These are phyloP conservation scores for Drosophila ironensis DNA, from an alignment of 1,140 invertebrate species.

Conservation along the genomic window DNA sequence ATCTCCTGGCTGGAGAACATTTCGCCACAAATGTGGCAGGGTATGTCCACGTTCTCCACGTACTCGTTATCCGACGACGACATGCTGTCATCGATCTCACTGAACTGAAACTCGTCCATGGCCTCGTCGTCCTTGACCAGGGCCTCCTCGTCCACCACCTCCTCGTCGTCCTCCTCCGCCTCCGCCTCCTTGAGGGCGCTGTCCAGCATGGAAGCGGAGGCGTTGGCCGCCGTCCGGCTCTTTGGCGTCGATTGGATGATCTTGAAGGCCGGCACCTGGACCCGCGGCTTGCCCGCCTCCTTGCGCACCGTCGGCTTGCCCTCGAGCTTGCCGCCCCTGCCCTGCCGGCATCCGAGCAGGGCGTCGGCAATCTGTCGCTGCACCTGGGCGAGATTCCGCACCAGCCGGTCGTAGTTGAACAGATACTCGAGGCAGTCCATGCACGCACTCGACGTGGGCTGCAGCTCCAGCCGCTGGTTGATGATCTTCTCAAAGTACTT, in stretches of 20 bases:
- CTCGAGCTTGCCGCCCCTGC: background rate
- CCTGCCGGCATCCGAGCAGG: constrained; percentile 46
- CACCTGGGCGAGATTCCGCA: constrained; percentile 61
- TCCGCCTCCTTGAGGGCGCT: constrained; percentile 8
- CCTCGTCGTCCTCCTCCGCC: background rate
- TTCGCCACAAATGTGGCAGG: constrained; percentile 65
- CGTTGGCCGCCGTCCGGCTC: background rate
- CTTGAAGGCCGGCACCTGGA: constrained; percentile 24
- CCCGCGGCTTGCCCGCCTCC: constrained; percentile 16
- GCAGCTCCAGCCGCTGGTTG: constrained; percentile 54
- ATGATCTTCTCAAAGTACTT: constrained; percentile 68
- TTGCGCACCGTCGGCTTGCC: constrained; percentile 15
- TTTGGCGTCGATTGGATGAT: constrained; percentile 1
- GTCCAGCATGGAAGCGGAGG: background rate
- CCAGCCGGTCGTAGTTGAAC: constrained; percentile 60
- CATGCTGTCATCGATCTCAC: constrained; percentile 44
- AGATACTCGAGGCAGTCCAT: constrained; percentile 60
- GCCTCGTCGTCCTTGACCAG: constrained; percentile 34
- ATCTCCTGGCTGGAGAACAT: constrained; percentile 58
- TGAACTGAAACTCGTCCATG: constrained; percentile 28
- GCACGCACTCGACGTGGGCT: constrained; percentile 49
- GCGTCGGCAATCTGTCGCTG: constrained; percentile 62
- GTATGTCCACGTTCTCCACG: constrained; percentile 38
- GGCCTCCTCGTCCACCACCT: constrained; percentile 9
- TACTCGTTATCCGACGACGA: constrained; percentile 41